Evolutionary conservation across 2,888 invertebrate genomes (phyloP).

Genomic region (Nipponacmea schrenckii): DNA sequence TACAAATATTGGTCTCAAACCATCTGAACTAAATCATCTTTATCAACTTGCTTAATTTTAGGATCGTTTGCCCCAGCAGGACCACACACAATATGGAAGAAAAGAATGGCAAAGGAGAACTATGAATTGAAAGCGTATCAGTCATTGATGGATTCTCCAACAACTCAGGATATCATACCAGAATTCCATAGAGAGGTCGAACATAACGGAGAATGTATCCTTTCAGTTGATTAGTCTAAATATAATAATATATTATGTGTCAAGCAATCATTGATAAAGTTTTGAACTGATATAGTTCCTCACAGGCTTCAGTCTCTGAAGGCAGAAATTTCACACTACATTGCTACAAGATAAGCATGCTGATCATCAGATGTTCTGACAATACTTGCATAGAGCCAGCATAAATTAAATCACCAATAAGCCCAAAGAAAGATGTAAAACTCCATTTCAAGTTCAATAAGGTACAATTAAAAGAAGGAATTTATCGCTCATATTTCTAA

Average conservation of each 20-base stretch:
- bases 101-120: conserved; percentile 75
- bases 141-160: conserved; percentile 80
- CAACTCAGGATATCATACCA: conserved; percentile 80
- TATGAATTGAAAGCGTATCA: conserved; percentile 75
- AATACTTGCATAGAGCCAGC: too few relatives aligned
- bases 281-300: background rate
- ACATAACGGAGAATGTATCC: conserved; percentile 70
- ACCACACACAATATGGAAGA: conserved; percentile 93
- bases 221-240: conserved; percentile 34
- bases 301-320: background rate
- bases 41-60: conserved; percentile 66
- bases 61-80: conserved; percentile 93
- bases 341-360: too few relatives aligned
- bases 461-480: too few relatives aligned
- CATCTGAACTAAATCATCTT: too few relatives aligned
- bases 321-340: too few relatives aligned
- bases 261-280: background rate
- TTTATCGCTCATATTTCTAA: too few relatives aligned
- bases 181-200: conserved; percentile 82
- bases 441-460: too few relatives aligned
- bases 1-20: too few relatives aligned
- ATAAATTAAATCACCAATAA: too few relatives aligned
- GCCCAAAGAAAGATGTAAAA: too few relatives aligned
- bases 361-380: too few relatives aligned
- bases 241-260: too few relatives aligned